phyloP scores from a whole-genome alignment of 2,113 vertebrate species.

The Ptyas mucosa region DNA sequence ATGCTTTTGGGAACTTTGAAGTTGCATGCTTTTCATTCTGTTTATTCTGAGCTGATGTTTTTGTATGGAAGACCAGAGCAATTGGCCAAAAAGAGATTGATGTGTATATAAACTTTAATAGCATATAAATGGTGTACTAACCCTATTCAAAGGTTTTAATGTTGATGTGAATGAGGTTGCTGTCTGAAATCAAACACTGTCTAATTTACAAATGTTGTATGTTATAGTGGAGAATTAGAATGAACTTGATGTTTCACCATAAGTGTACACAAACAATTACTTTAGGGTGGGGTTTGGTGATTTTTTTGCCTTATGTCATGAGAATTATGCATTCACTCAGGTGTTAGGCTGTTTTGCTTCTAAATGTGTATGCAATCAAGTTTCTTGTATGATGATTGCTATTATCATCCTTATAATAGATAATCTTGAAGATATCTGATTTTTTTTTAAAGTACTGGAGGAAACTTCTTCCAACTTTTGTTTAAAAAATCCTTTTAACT shows the following conservation, averaged over 20 bases:
- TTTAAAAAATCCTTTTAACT: slow-evolving; percentile 27
- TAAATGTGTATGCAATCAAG: not conserved
- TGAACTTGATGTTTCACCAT: not conserved
- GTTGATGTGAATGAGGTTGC: not conserved
- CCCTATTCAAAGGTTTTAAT: not conserved
- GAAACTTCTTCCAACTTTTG: slow-evolving; percentile 24
- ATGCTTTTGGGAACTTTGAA: not conserved
- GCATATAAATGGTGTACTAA: not conserved
- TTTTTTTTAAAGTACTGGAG: slow-evolving; percentile 33
- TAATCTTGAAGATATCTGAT: slow-evolving; percentile 1
- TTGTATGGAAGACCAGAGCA: not conserved
- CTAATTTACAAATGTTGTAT: not conserved
- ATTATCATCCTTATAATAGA: slow-evolving; percentile 33
- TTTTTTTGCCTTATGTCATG: not conserved
- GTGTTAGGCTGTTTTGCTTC: not conserved
- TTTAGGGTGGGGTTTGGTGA: not conserved
- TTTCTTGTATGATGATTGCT: not conserved
- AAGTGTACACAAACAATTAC: not conserved
- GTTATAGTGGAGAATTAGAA: not conserved
- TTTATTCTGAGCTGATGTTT: not conserved
- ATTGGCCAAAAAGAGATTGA: not conserved
- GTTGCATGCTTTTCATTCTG: not conserved
- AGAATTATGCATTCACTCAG: not conserved
- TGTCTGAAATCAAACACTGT: not conserved
- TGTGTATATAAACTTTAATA: not conserved